These are phyloP conservation scores for Pseudorasbora parva DNA, from an alignment of 2,113 vertebrate genomes.

Conservation along the genomic window DNA sequence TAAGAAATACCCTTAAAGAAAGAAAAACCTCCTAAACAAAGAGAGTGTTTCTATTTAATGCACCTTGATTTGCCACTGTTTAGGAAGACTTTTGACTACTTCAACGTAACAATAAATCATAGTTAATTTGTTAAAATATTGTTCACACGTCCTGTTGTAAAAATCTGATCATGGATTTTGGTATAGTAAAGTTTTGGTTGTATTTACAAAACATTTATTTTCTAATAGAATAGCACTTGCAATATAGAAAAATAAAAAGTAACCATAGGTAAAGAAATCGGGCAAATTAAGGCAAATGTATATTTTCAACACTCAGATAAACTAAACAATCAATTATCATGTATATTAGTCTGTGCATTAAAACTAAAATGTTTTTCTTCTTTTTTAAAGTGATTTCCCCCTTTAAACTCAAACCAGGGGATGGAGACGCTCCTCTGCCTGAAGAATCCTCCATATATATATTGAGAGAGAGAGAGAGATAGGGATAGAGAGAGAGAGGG, in stretches of 20 bases:
- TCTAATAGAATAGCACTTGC: background rate
- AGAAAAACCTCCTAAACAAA: background rate
- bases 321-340: background rate
- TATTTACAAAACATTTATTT: background rate
- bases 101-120: background rate
- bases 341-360: background rate
- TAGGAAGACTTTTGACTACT: background rate
- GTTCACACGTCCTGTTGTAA: background rate
- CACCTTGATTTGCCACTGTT: background rate
- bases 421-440: background rate
- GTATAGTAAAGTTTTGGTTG: background rate
- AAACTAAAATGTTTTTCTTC: background rate
- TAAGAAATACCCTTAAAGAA: background rate
- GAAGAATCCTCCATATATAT: background rate
- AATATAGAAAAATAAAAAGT: background rate
- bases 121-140: background rate
- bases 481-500: too few species aligned
- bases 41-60: background rate
- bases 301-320: too few species aligned
- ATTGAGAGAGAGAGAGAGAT: background rate
- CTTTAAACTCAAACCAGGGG: background rate
- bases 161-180: background rate
- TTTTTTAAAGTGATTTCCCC: background rate
- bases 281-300: too few species aligned
- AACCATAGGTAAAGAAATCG: too few species aligned